Percentiles rank a stretch among this genome's conserved stretches.
Conservation (phyloP, 2,113 vertebrate genomes). For the Tragulus kanchil region DNA sequence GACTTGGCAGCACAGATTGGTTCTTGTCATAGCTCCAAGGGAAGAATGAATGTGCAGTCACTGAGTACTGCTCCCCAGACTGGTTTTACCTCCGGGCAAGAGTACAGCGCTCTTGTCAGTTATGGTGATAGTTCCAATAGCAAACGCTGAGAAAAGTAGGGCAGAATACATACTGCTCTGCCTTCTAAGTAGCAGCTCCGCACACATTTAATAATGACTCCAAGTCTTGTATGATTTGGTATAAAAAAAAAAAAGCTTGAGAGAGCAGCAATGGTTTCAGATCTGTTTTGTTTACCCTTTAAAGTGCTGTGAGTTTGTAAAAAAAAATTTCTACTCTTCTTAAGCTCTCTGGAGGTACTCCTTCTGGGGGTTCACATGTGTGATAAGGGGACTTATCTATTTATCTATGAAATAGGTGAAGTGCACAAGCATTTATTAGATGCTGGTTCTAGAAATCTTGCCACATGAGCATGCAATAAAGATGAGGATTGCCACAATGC, state of each 20-base stretch:
- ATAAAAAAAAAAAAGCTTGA: conserved; percentile 25
- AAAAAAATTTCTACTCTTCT: neutral
- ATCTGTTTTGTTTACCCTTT: conserved; percentile 24
- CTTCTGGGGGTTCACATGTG: neutral
- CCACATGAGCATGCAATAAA: neutral
- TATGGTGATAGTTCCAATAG: conserved; percentile 24
- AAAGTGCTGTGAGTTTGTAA: neutral
- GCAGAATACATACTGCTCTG: neutral
- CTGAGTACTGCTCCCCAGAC: conserved; percentile 9
- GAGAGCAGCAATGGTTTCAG: neutral
- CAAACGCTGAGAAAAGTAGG: conserved; percentile 32
- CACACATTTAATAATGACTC: conserved; percentile 13
- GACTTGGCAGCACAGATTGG: conserved; percentile 60
- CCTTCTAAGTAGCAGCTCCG: conserved; percentile 43
- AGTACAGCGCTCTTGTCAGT: conserved; percentile 62
- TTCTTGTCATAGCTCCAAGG: conserved; percentile 56
- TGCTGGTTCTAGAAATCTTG: neutral
- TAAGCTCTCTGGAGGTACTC: neutral
- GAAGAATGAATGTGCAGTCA: conserved; percentile 67
- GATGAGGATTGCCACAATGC: neutral
- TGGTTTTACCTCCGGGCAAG: conserved; percentile 67
- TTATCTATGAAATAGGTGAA: neutral
- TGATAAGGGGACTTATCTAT: neutral
- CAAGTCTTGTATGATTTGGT: conserved; percentile 42
- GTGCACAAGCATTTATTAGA: neutral